Percentiles rank a stretch among this genome's conserved stretches.
phyloP scores from a whole-genome alignment of 2,888 invertebrate species.

The Dicycla oo region DNA sequence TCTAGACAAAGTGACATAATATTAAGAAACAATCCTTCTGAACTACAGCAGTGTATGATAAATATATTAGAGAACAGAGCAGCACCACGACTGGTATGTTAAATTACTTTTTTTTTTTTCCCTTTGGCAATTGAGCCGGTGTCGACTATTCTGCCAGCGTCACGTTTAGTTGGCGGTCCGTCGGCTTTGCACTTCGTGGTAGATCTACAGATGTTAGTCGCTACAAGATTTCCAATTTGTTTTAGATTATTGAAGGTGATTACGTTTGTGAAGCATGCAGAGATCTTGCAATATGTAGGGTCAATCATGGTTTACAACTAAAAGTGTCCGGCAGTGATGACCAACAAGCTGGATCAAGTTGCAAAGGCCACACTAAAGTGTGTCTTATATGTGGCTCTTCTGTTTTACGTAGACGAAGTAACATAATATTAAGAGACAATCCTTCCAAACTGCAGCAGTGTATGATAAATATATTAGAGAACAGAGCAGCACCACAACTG shows the following conservation, averaged over 20 bases:
- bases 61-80: slow-evolving; percentile 7
- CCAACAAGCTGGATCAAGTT: background rate
- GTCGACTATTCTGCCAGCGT: no score
- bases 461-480: slow-evolving; percentile 9
- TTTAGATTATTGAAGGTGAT: slow-evolving; percentile 12
- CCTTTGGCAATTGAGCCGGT: no score
- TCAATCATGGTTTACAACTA: background rate
- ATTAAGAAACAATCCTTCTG: slow-evolving; percentile 1
- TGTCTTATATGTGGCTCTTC: background rate
- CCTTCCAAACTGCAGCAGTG: slow-evolving; percentile 3
- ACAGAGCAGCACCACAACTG: slow-evolving; percentile 8
- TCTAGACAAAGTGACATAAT: slow-evolving; percentile 10
- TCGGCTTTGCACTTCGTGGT: no score
- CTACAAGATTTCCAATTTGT: background rate
- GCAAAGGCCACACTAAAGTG: background rate
- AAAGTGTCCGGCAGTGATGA: background rate
- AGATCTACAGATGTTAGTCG: no score
- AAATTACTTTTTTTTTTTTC: no score
- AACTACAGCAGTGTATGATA: slow-evolving; percentile 10
- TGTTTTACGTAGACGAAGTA: slow-evolving; percentile 5
- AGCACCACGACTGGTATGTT: slow-evolving; percentile 9
- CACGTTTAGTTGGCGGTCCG: no score
- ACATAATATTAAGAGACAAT: slow-evolving; percentile 8
- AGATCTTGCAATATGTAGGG: slow-evolving; percentile 4
- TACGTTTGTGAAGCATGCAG: slow-evolving; percentile 6